phyloP scores from a whole-genome alignment of 1,140 invertebrate species.

The Aphaenogaster floridana region DNA sequence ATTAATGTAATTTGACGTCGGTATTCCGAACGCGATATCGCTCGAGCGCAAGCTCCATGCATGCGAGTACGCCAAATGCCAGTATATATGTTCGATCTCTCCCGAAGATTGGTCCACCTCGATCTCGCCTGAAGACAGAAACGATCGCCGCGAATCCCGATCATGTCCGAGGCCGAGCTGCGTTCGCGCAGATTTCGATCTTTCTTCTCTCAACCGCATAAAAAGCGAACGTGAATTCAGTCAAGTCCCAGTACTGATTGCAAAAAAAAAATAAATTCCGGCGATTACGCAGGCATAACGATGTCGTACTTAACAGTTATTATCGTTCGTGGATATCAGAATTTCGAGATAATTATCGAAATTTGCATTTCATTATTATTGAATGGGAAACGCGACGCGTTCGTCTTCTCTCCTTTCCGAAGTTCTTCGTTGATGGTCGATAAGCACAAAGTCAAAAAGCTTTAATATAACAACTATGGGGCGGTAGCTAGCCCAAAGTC shows the following conservation, averaged over 20 bases:
- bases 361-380: constrained; percentile 6
- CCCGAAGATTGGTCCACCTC: constrained; percentile 43
- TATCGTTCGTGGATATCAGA: constrained; percentile 12
- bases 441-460: background rate
- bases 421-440: background rate
- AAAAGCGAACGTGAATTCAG: constrained; percentile 26
- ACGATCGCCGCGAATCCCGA: constrained; percentile 44
- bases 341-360: constrained; percentile 44
- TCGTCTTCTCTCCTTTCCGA: background rate
- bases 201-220: constrained; percentile 7
- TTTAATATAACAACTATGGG: constrained; percentile 50
- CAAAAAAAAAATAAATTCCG: constrained; percentile 36
- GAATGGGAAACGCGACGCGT: background rate
- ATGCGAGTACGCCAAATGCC: background rate
- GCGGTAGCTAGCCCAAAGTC: constrained; percentile 61
- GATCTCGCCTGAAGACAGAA: constrained; percentile 40
- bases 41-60: constrained; percentile 7
- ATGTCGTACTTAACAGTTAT: constrained; percentile 41
- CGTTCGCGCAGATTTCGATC: constrained; percentile 28
- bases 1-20: constrained; percentile 79
- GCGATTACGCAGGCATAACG: background rate
- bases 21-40: constrained; percentile 61
- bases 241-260: background rate
- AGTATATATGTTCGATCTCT: constrained; percentile 28
- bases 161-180: background rate